Evolutionary conservation across 2,113 vertebrate genomes (phyloP).

Genomic region (Tinamus guttatus): DNA sequence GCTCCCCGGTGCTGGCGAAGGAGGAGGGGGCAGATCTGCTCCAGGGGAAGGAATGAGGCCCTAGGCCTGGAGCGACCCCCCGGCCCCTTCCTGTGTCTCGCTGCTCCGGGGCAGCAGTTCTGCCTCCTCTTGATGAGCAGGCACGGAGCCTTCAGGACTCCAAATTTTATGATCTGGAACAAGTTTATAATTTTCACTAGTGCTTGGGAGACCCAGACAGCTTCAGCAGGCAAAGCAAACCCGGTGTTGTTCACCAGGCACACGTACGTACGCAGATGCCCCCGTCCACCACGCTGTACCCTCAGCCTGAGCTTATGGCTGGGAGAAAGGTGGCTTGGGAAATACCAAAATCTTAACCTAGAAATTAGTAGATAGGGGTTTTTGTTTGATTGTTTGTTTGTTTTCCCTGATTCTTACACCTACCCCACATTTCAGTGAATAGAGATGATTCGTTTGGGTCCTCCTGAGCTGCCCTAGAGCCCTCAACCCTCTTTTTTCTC

Average conservation of each 20-base stretch:
- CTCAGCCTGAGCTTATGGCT: neutral
- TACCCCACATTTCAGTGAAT: rapidly evolving
- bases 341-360: neutral
- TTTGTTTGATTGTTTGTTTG: no score
- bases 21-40: neutral
- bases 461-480: neutral
- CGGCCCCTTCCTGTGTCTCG: neutral
- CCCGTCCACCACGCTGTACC: neutral
- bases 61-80: neutral
- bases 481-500: neutral
- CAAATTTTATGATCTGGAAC: neutral
- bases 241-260: rapidly evolving
- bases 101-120: neutral
- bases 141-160: neutral
- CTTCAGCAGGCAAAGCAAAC: neutral
- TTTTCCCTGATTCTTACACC: no score
- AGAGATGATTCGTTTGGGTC: neutral
- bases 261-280: no score
- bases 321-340: rapidly evolving
- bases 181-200: neutral
- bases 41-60: neutral
- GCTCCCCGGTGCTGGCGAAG: neutral
- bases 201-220: neutral
- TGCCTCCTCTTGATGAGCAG: neutral
- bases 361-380: neutral